phyloP scores from a whole-genome alignment of 2,888 invertebrate genomes.

The Drosophila paucipuncta region DNA sequence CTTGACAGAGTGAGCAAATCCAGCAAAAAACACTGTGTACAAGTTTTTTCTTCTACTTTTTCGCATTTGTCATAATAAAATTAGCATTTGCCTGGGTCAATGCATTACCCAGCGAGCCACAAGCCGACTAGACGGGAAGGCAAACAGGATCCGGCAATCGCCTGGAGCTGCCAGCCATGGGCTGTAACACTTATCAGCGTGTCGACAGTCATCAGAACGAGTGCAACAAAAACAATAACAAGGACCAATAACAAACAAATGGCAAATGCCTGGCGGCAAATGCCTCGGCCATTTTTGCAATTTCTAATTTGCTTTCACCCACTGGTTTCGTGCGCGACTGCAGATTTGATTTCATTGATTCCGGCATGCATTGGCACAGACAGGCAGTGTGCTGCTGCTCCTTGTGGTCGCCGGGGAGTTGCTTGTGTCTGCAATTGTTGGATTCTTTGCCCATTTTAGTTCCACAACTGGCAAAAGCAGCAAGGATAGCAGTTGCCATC shows the following conservation, averaged over 20 bases:
- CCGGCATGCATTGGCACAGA: slow-evolving; percentile 9
- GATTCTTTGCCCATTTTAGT: slow-evolving; percentile 9
- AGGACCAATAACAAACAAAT: slow-evolving; percentile 11
- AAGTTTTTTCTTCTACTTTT: slow-evolving; percentile 30
- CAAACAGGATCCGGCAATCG: slow-evolving; percentile 25
- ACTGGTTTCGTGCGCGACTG: slow-evolving; percentile 46
- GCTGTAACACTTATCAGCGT: slow-evolving; percentile 63
- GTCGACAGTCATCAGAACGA: slow-evolving; percentile 57
- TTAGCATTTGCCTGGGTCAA: slow-evolving; percentile 68
- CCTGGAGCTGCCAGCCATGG: slow-evolving; percentile 32
- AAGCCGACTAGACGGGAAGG: slow-evolving; percentile 19
- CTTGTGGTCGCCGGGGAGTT: slow-evolving; percentile 4
- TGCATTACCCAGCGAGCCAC: slow-evolving; percentile 15
- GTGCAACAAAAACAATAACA: slow-evolving; percentile 8
- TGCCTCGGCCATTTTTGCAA: slow-evolving; percentile 49
- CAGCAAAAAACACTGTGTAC: background rate
- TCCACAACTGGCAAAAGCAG: slow-evolving; percentile 15
- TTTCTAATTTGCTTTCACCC: slow-evolving; percentile 60
- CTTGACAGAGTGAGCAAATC: background rate
- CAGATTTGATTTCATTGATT: slow-evolving; percentile 54
- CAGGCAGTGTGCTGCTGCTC: background rate
- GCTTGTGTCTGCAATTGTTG: background rate
- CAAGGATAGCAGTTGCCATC: slow-evolving; percentile 9
- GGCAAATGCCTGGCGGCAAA: slow-evolving; percentile 21
- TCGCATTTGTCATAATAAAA: slow-evolving; percentile 74